phyloP scores from a whole-genome alignment of 2,113 vertebrate genomes.

The Heptranchias perlo region DNA sequence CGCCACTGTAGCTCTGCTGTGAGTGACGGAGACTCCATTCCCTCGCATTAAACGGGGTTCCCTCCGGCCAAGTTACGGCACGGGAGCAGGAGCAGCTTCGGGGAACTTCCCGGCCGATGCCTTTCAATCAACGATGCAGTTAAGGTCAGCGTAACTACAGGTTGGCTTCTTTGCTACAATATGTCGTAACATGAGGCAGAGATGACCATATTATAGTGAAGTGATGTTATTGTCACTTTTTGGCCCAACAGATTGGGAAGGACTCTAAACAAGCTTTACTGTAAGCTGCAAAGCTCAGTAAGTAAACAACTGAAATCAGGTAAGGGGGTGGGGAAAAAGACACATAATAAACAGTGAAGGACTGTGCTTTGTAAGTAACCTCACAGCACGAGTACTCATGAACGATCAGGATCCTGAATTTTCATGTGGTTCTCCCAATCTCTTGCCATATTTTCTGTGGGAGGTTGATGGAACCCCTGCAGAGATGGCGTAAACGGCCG shows the following conservation, averaged over 20 bases:
- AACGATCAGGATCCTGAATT: background rate
- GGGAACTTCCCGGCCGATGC: background rate
- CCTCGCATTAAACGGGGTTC: background rate
- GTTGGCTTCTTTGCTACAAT: background rate
- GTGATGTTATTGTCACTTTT: background rate
- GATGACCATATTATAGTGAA: background rate
- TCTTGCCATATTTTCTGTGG: background rate
- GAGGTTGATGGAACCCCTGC: background rate
- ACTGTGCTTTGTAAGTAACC: background rate
- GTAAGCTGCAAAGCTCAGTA: background rate
- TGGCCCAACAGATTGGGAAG: background rate
- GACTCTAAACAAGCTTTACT: background rate
- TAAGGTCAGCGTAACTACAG: background rate
- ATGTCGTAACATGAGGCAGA: background rate
- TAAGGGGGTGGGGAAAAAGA: background rate
- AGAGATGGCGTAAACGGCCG: background rate
- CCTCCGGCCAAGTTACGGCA: background rate
- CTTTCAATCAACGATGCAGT: background rate
- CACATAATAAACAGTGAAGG: background rate
- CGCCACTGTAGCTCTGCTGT: no score
- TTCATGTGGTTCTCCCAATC: background rate
- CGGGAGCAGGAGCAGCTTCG: background rate
- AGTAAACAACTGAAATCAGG: background rate
- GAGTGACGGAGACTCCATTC: background rate
- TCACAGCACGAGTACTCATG: background rate